phyloP scores from a whole-genome alignment of 2,888 invertebrate species.

The Machimus atricapillus region DNA sequence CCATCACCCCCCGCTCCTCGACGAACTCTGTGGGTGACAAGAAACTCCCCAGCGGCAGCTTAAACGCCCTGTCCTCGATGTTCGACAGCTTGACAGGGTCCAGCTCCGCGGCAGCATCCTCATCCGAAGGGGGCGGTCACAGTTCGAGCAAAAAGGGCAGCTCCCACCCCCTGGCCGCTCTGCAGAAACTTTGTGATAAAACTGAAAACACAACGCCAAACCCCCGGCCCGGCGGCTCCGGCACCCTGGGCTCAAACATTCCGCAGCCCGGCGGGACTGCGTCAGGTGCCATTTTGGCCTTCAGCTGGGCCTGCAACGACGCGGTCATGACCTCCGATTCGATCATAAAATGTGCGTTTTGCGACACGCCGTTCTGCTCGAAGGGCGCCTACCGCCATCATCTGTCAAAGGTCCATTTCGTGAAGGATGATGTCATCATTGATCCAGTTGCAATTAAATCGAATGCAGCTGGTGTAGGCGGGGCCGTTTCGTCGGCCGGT shows the following conservation, averaged over 20 bases:
- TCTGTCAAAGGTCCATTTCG: slow-evolving; percentile 93
- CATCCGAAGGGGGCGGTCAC: slow-evolving; percentile 24
- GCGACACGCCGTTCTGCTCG: slow-evolving; percentile 94
- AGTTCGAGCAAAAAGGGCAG: slow-evolving; percentile 55
- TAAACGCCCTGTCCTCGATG: slow-evolving; percentile 88
- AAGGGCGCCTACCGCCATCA: slow-evolving; percentile 97
- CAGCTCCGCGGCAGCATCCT: slow-evolving; percentile 56
- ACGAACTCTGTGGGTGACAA: slow-evolving; percentile 66
- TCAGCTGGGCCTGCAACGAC: slow-evolving; percentile 95
- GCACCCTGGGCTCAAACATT: slow-evolving; percentile 60
- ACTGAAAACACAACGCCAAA: slow-evolving; percentile 70
- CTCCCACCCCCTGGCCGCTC: slow-evolving; percentile 90
- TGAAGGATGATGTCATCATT: slow-evolving; percentile 87
- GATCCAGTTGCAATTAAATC: slow-evolving; percentile 63
- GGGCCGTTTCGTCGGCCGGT: slow-evolving; percentile 62
- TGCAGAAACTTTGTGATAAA: slow-evolving; percentile 95
- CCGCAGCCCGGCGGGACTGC: slow-evolving; percentile 65
- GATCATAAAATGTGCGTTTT: slow-evolving; percentile 93
- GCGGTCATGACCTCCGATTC: slow-evolving; percentile 86
- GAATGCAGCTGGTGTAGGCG: slow-evolving; percentile 54
- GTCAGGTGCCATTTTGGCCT: slow-evolving; percentile 85
- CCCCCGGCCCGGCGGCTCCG: slow-evolving; percentile 59
- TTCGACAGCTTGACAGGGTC: slow-evolving; percentile 82
- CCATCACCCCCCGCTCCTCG: slow-evolving; percentile 75
- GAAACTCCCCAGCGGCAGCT: slow-evolving; percentile 68